Conservation (phyloP, 1,140 invertebrate species). For the Drosophila pectinifera region DNA sequence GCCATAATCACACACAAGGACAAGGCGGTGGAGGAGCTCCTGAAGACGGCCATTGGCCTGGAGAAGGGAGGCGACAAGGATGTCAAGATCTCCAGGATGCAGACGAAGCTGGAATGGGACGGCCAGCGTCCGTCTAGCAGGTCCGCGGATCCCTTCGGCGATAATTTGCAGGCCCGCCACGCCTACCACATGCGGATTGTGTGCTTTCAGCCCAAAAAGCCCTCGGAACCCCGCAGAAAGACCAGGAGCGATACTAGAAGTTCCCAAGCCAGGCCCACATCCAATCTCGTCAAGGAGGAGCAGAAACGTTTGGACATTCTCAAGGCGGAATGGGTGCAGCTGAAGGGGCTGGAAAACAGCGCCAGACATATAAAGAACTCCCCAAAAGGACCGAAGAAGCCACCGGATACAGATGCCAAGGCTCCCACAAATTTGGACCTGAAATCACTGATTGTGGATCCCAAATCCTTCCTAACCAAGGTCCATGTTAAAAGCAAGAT, state of each 20-base stretch:
- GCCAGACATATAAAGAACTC: too few species aligned
- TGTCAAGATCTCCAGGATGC: background rate
- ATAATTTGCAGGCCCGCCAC: background rate
- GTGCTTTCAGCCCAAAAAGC: background rate
- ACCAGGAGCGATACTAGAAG: too few species aligned
- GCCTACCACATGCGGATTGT: slow-evolving; percentile 4
- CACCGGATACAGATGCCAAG: too few species aligned
- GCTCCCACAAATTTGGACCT: background rate
- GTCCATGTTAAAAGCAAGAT: background rate
- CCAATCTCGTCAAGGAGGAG: slow-evolving; percentile 18
- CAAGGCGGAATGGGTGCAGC: slow-evolving; percentile 9
- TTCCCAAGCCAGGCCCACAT: too few species aligned
- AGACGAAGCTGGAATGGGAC: background rate
- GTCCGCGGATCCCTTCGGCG: background rate
- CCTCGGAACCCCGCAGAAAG: background rate
- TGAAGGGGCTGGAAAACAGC: background rate
- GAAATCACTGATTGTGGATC: background rate
- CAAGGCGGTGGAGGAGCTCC: background rate
- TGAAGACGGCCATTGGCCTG: background rate
- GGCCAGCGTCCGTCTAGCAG: slow-evolving; percentile 1
- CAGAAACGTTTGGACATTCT: slow-evolving; percentile 19
- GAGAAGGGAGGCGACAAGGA: background rate
- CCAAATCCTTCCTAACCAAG: slow-evolving; percentile 9
- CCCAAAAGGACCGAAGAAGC: background rate
- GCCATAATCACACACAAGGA: background rate